Conservation (phyloP, 2,797 vertebrate genomes). For the Thalassophryne amazonica region DNA sequence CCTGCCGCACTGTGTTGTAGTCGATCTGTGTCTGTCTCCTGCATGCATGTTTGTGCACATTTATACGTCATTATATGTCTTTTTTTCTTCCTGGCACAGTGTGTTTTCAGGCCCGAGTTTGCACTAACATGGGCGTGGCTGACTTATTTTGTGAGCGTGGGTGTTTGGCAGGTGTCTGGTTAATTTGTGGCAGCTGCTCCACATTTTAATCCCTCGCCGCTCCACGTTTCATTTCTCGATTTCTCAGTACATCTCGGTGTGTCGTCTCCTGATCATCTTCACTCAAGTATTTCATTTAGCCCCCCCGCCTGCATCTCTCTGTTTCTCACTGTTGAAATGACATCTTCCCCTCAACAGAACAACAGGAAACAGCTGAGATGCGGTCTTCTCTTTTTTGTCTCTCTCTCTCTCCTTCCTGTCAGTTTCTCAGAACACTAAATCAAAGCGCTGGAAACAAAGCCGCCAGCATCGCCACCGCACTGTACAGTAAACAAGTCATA, state of each 20-base stretch:
- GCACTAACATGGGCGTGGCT: slow-evolving; percentile 8
- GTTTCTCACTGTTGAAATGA: slow-evolving; percentile 8
- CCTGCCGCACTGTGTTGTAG: no score
- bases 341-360: slow-evolving; percentile 14
- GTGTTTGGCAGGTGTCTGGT: slow-evolving; percentile 42
- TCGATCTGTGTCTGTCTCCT: not conserved
- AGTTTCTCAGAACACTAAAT: slow-evolving; percentile 56
- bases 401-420: slow-evolving; percentile 56
- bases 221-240: not conserved
- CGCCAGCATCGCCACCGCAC: not conserved
- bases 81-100: slow-evolving; percentile 9
- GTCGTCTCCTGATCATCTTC: slow-evolving; percentile 4
- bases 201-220: not conserved
- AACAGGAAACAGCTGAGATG: slow-evolving; percentile 73
- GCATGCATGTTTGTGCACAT: not conserved
- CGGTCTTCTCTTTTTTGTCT: not conserved
- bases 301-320: not conserved
- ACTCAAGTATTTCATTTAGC: not conserved
- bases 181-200: not conserved
- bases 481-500: not conserved
- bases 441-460: slow-evolving; percentile 13
- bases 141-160: slow-evolving; percentile 27
- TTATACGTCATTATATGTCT: slow-evolving; percentile 4
- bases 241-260: not conserved
- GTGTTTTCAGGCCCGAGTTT: slow-evolving; percentile 32